Conservation (phyloP, 2,888 invertebrate species). For the Eucriotettix oculatus region DNA sequence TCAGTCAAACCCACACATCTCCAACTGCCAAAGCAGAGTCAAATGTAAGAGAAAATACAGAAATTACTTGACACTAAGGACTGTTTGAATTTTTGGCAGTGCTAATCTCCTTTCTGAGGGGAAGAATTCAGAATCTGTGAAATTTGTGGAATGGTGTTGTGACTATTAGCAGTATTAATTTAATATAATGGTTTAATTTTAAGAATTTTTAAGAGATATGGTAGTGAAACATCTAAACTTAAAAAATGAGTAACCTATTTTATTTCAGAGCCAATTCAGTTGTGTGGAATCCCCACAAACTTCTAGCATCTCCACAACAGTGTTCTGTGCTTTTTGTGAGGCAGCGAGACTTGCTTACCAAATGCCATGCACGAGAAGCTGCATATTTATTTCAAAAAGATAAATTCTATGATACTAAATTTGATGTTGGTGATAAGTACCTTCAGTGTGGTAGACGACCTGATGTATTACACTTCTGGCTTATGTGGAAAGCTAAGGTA, state of each 20-base stretch:
- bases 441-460: constrained; percentile 52
- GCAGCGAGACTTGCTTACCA: constrained; percentile 25
- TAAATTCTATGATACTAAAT: constrained; percentile 33
- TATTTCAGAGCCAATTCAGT: constrained; percentile 33
- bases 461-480: constrained; percentile 53
- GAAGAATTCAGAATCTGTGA: too few species aligned
- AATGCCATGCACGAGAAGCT: constrained; percentile 32
- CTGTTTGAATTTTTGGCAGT: too few species aligned
- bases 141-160: too few species aligned
- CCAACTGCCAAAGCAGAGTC: too few species aligned
- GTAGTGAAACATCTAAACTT: too few species aligned
- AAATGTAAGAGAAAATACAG: too few species aligned
- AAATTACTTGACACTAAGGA: too few species aligned
- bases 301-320: constrained; percentile 39
- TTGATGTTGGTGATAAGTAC: constrained; percentile 39
- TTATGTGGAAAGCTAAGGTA: constrained; percentile 52
- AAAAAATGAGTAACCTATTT: not conserved
- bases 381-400: constrained; percentile 38
- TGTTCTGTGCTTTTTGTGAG: constrained; percentile 32
- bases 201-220: too few species aligned
- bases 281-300: constrained; percentile 44
- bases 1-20: too few species aligned
- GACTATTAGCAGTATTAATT: too few species aligned
- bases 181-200: too few species aligned
- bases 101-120: too few species aligned